Percentiles rank a stretch among this genome's conserved stretches.
Evolutionary conservation across 2,797 vertebrate species (phyloP).

Genomic region (Discoglossus pictus): DNA sequence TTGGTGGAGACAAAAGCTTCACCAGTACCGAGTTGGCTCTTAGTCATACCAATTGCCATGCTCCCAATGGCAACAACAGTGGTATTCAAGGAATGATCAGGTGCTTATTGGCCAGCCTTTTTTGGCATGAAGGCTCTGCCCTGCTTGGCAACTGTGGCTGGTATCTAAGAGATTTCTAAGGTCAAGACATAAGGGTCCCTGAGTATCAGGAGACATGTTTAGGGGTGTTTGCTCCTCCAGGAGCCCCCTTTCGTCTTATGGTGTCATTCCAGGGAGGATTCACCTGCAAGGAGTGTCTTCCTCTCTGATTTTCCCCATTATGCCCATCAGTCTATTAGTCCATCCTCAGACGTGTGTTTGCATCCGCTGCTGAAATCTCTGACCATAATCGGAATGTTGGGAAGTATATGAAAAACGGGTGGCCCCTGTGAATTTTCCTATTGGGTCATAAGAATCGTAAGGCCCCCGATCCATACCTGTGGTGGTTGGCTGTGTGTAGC

Average conservation of each 20-base stretch:
- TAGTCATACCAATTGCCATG: constrained; percentile 39
- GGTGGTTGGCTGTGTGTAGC: constrained; percentile 71
- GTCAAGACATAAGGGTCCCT: constrained; percentile 61
- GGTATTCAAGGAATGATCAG: constrained; percentile 40
- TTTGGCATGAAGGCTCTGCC: constrained; percentile 4
- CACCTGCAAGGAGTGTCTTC: constrained; percentile 26
- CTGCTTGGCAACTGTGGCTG: not conserved
- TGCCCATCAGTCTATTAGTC: constrained; percentile 26
- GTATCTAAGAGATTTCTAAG: constrained; percentile 30
- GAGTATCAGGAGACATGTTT: constrained; percentile 71
- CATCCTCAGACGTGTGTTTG: constrained; percentile 90
- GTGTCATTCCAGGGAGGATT: constrained; percentile 26
- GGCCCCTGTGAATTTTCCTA: constrained; percentile 80
- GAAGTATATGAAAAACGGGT: constrained; percentile 90
- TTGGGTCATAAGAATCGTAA: constrained; percentile 73
- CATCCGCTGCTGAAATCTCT: constrained; percentile 92
- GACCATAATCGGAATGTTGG: constrained; percentile 90
- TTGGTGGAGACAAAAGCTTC: constrained; percentile 24
- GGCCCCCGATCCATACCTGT: constrained; percentile 64
- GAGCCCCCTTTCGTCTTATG: constrained; percentile 33
- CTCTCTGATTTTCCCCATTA: constrained; percentile 55
- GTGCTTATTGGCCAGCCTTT: constrained; percentile 17
- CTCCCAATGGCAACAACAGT: constrained; percentile 39
- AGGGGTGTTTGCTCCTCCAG: constrained; percentile 39
- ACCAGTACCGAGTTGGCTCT: constrained; percentile 32